Conservation (phyloP, 2,113 vertebrate genomes). For the Upupa epops region DNA sequence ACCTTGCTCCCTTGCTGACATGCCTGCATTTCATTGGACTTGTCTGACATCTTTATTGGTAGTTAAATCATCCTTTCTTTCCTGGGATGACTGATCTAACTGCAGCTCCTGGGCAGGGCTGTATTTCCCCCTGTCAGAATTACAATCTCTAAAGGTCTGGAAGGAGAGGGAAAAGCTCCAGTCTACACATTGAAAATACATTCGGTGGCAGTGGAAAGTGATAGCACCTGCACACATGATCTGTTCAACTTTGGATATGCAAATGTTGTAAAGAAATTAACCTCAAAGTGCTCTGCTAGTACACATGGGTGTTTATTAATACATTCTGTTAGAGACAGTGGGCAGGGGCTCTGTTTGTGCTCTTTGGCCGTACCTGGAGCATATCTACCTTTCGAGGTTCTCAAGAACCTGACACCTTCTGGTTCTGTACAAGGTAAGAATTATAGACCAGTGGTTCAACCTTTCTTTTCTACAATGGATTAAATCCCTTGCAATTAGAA, state of each 20-base stretch:
- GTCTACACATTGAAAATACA: neutral
- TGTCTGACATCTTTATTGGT: neutral
- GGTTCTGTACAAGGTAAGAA: neutral
- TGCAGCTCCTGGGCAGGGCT: neutral
- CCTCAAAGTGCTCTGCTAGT: neutral
- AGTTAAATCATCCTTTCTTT: neutral
- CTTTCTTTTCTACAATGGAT: neutral
- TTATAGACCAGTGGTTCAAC: neutral
- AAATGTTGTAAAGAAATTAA: neutral
- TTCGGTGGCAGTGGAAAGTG: neutral
- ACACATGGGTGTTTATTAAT: neutral
- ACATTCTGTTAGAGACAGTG: neutral
- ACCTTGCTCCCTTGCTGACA: neutral
- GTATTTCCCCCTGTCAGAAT: neutral
- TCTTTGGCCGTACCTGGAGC: neutral
- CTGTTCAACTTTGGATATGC: neutral
- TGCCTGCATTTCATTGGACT: neutral
- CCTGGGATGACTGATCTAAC: neutral
- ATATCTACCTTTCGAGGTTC: neutral
- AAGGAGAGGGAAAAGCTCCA: neutral
- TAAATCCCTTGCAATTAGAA: slow-evolving; percentile 21
- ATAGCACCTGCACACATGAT: neutral
- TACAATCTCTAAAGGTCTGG: neutral
- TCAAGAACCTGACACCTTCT: neutral
- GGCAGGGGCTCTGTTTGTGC: neutral